Percentiles rank a stretch among this genome's conserved stretches.
Evolutionary conservation across 2,113 vertebrate genomes (phyloP).

Genomic region (Coptodon bakossiorum): DNA sequence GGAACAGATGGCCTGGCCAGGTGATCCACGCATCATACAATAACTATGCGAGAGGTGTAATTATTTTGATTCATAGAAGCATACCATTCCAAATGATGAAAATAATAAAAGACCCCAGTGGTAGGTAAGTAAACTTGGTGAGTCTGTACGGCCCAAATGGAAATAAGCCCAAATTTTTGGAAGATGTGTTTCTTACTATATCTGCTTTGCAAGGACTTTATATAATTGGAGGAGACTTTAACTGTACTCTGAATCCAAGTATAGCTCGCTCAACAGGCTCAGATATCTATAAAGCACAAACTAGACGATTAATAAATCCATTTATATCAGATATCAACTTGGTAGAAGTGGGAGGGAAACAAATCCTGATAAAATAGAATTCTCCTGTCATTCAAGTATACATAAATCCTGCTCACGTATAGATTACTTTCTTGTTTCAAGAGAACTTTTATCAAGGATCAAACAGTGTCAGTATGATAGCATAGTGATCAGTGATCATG

Average conservation of each 20-base stretch:
- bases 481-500: no score
- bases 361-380: no score
- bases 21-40: neutral
- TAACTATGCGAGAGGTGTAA: neutral
- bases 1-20: neutral
- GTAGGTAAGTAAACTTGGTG: neutral
- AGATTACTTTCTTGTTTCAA: no score
- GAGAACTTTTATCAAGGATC: no score
- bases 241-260: neutral
- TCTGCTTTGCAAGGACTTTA: neutral
- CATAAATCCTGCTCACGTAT: no score
- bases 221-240: neutral
- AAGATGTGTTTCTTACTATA: neutral
- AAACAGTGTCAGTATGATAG: no score
- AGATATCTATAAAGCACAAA: no score
- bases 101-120: neutral
- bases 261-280: accelerated
- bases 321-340: no score
- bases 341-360: no score
- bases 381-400: no score
- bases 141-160: neutral
- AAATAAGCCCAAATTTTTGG: neutral
- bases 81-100: neutral
- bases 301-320: no score
- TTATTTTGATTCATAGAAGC: neutral